Percentiles rank a stretch among this genome's conserved stretches.
phyloP scores from a whole-genome alignment of 2,888 invertebrate genomes.

The Papilio elwesi region DNA sequence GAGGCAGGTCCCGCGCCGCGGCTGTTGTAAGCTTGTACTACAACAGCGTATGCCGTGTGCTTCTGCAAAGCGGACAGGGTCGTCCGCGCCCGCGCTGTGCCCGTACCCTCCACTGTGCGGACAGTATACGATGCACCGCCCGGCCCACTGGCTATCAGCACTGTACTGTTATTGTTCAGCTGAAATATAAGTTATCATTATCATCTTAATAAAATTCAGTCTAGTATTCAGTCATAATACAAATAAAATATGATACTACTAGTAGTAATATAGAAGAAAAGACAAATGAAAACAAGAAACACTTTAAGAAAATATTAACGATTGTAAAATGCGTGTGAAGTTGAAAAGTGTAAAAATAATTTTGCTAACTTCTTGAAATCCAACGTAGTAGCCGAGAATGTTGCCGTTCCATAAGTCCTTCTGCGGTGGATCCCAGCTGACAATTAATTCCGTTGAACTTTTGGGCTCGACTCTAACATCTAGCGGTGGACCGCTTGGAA shows the following conservation, averaged over 20 bases:
- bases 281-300: no score
- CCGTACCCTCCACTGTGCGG: constrained; percentile 91
- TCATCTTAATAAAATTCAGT: no score
- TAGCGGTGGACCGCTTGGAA: constrained; percentile 91
- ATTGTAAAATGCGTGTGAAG: no score
- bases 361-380: constrained; percentile 88
- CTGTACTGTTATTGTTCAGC: constrained; percentile 77
- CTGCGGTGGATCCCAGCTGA: constrained; percentile 94
- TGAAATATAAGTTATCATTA: constrained; percentile 45
- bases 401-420: constrained; percentile 95
- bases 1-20: constrained; percentile 94
- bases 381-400: constrained; percentile 93
- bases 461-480: constrained; percentile 93
- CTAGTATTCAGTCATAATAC: no score
- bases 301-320: no score
- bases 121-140: constrained; percentile 87
- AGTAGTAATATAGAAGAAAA: no score
- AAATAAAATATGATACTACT: no score
- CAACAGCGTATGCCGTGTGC: constrained; percentile 91
- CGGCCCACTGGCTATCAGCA: constrained; percentile 75
- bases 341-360: constrained; percentile 40
- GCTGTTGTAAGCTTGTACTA: constrained; percentile 94
- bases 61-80: constrained; percentile 89
- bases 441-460: constrained; percentile 92
- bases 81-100: constrained; percentile 86